Conservation (phyloP, 1,140 invertebrate genomes). For the Drosophila baimaii region DNA sequence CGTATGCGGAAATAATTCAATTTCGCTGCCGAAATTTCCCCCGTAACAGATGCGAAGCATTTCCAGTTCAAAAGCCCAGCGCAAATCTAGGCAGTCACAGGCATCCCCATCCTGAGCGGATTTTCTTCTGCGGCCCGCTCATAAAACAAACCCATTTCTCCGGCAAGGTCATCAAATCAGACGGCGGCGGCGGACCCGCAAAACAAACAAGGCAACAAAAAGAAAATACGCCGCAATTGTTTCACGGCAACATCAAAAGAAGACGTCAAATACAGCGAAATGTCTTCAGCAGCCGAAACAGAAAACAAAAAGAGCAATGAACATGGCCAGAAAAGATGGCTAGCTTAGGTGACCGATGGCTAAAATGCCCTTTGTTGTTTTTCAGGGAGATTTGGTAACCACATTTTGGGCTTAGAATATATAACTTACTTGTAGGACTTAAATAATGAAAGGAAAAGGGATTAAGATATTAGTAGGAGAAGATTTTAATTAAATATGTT, state of each 20-base stretch:
- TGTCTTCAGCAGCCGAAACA: slow-evolving; percentile 55
- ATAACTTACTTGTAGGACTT: neutral
- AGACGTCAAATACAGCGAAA: slow-evolving; percentile 57
- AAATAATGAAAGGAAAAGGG: neutral
- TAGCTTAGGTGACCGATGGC: slow-evolving; percentile 2
- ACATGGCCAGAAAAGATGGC: slow-evolving; percentile 10
- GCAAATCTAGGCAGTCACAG: slow-evolving; percentile 29
- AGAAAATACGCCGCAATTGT: slow-evolving; percentile 55
- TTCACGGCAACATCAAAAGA: slow-evolving; percentile 63
- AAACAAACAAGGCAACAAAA: slow-evolving; percentile 22
- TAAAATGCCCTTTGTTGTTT: slow-evolving; percentile 9
- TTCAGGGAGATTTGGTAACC: neutral
- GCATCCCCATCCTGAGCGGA: slow-evolving; percentile 4
- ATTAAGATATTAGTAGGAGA: neutral
- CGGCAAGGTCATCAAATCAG: slow-evolving; percentile 69
- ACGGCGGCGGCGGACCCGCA: slow-evolving; percentile 20
- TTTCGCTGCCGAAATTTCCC: slow-evolving; percentile 30
- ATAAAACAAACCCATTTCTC: slow-evolving; percentile 55
- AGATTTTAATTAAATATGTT: neutral
- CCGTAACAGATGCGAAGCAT: slow-evolving; percentile 24
- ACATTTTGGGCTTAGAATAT: neutral
- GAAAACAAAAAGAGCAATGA: slow-evolving; percentile 9
- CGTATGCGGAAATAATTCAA: slow-evolving; percentile 39
- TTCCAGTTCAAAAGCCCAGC: slow-evolving; percentile 26
- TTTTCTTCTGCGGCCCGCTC: slow-evolving; percentile 20